Base-by-base conservation (phyloP, 92 coral and sea anemone species). In the Palythoa caribaeorum region DNA sequence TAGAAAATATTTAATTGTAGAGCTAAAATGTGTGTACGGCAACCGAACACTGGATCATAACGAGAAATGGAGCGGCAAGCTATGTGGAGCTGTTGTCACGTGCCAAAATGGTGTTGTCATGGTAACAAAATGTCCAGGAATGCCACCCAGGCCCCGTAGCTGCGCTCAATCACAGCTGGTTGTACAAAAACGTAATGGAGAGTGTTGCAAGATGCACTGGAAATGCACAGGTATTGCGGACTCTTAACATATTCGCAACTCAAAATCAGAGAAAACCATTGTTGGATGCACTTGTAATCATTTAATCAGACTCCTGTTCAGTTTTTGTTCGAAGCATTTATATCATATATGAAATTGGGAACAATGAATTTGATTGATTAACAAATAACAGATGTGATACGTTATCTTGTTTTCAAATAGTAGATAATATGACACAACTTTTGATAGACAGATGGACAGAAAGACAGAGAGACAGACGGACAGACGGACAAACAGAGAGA, bases 181-280 rank as follows among this genome's bases (percentile, higher is more conserved):
- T 68, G 94, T 95, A 2, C 91, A 92, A 60, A 93, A 88, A 69
- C 87, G 89, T 75, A 89, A 47, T 36, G 98, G 98, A 53, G 74
- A 90, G 71, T 95, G 98, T 83, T 95, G 98, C 76, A 88, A 70
- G 47, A 95, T 91, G 93, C 90, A 83, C 59, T 95, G 98, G 98
- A 92, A 71, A 35, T 95, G 98, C 65, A 87, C 92, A 88, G 96
- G 98, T 93, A 87, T 16, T 17, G 21, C 2, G 9, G 36, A 17
- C 9, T 63, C 20, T 63, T 44, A 44, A 2, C 5, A 44, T 44
- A 44, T 44, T 44, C 7, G 50, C 7, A 44, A 44, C 50, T 44
- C 7, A 44, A 44, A 44, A 3, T 4, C 50, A 5, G 5, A 8
- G 7, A 8, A 44, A 44, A 44, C 5, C 5, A 44, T 2, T 44